phyloP scores from a whole-genome alignment of 1,140 invertebrate species.

The Eueides isabella region DNA sequence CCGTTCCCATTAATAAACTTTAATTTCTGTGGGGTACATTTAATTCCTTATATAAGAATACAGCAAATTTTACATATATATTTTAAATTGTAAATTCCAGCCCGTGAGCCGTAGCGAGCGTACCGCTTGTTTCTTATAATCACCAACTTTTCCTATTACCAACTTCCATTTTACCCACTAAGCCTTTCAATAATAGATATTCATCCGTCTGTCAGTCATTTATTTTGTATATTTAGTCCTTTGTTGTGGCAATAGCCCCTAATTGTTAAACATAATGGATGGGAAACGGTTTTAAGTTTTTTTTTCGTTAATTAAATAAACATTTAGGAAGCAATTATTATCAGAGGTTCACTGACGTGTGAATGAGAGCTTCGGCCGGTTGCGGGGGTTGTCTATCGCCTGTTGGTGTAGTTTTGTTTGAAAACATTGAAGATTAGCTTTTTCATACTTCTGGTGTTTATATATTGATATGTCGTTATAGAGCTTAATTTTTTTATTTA shows the following conservation, averaged over 20 bases:
- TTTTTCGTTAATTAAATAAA: slow-evolving; percentile 66
- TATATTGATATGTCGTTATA: background rate
- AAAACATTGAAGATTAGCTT: background rate
- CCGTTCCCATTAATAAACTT: too few relatives aligned
- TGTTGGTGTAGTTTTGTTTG: slow-evolving; percentile 10
- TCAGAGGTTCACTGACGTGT: slow-evolving; percentile 39
- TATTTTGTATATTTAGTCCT: slow-evolving; percentile 14
- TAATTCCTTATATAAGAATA: too few relatives aligned
- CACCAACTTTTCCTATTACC: background rate
- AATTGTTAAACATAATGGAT: slow-evolving; percentile 53
- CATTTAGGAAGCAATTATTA: slow-evolving; percentile 56
- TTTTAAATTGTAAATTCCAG: too few relatives aligned
- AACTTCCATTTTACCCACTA: slow-evolving; percentile 32
- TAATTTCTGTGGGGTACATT: too few relatives aligned
- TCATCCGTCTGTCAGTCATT: slow-evolving; percentile 12
- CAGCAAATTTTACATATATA: too few relatives aligned
- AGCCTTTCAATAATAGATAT: slow-evolving; percentile 41
- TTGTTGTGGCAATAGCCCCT: slow-evolving; percentile 37
- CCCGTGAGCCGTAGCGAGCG: too few relatives aligned
- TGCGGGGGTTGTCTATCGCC: background rate
- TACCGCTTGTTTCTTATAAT: background rate
- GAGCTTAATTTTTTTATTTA: too few relatives aligned
- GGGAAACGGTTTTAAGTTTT: slow-evolving; percentile 46
- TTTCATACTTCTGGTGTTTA: background rate
- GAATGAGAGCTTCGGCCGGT: slow-evolving; percentile 11